Evolutionary conservation across 2,113 vertebrate species (phyloP).

Genomic region (Noturus placidus): DNA sequence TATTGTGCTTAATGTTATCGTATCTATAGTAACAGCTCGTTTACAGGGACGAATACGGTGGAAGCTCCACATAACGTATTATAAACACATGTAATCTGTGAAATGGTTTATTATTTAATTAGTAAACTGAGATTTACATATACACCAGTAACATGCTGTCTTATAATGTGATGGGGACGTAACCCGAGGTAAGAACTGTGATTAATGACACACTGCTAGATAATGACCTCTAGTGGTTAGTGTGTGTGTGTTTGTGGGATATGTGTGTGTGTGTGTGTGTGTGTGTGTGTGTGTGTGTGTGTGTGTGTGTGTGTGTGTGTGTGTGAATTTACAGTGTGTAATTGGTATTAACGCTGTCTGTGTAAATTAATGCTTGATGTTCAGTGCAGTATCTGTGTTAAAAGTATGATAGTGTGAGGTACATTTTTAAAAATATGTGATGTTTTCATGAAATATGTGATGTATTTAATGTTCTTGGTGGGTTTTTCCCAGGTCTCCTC

Average conservation of each 20-base stretch:
- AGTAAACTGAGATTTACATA: background rate
- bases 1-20: background rate
- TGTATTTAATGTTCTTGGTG: no score
- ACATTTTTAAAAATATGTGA: background rate
- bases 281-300: no score
- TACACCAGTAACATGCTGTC: background rate
- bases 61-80: background rate
- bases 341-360: background rate
- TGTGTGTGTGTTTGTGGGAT: no score
- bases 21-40: background rate
- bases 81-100: background rate
- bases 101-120: background rate
- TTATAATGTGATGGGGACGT: no score
- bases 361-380: background rate
- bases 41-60: background rate
- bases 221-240: no score
- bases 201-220: no score
- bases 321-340: background rate
- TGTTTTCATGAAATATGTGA: background rate
- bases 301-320: background rate
- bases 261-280: no score
- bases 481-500: slow-evolving; percentile 59
- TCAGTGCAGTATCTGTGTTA: background rate
- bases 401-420: background rate
- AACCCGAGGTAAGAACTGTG: no score